Percentiles rank a stretch among this genome's conserved stretches.
These are phyloP conservation scores for Sinocyclocheilus grahami DNA, from an alignment of 2,113 vertebrate genomes.

Conservation along the genomic window DNA sequence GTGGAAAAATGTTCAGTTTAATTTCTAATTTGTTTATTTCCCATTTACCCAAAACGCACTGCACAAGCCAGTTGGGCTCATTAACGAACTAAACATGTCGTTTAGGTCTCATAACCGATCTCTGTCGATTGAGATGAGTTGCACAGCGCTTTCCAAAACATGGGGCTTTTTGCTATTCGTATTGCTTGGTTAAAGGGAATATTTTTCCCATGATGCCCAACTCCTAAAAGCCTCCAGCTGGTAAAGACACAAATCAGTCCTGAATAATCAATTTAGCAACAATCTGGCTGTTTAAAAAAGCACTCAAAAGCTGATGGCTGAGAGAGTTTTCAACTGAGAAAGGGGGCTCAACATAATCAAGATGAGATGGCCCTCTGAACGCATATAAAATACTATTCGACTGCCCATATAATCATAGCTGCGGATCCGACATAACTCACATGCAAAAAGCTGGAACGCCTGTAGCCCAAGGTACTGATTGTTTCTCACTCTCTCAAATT, in stretches of 20 bases:
- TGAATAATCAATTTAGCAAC: conserved; percentile 57
- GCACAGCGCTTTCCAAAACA: neutral
- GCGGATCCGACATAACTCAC: conserved; percentile 59
- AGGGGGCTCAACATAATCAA: conserved; percentile 61
- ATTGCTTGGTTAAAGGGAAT: conserved; percentile 36
- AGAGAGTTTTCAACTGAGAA: conserved; percentile 56
- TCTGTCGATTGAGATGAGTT: conserved; percentile 12
- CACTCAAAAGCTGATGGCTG: conserved; percentile 54
- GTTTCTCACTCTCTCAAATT: conserved; percentile 44
- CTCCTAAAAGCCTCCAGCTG: conserved; percentile 42
- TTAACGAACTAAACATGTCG: conserved; percentile 21
- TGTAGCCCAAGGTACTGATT: conserved; percentile 23
- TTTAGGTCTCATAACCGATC: conserved; percentile 27
- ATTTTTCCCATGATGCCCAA: conserved; percentile 37
- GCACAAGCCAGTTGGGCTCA: conserved; percentile 19
- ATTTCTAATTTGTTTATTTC: neutral
- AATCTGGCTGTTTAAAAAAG: conserved; percentile 47
- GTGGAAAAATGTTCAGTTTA: neutral
- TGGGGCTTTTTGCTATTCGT: neutral
- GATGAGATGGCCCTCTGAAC: conserved; percentile 71
- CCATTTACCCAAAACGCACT: conserved; percentile 10
- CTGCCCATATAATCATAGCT: conserved; percentile 68
- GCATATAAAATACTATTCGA: conserved; percentile 66
- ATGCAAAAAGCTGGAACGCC: conserved; percentile 51
- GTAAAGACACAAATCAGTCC: conserved; percentile 54